Evolutionary conservation across 2,888 invertebrate genomes (phyloP).

Genomic region (Aethes cnicana): DNA sequence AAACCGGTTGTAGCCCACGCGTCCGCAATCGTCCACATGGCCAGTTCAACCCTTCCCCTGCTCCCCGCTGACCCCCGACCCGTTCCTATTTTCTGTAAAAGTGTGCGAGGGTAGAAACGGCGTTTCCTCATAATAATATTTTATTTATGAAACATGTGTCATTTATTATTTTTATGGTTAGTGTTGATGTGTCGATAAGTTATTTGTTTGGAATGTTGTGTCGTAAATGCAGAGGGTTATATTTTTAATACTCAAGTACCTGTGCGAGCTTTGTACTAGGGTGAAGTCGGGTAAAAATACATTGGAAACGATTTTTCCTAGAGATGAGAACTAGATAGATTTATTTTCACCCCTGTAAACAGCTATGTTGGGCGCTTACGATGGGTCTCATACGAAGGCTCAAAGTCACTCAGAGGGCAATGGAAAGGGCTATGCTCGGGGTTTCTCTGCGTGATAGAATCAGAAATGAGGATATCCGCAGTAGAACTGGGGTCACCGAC

Average conservation of each 20-base stretch:
- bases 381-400: no score
- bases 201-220: slow-evolving; percentile 51
- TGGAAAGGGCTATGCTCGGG: no score
- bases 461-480: no score
- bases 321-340: no score
- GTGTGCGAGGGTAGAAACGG: slow-evolving; percentile 66
- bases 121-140: slow-evolving; percentile 64
- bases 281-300: no score
- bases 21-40: slow-evolving; percentile 48
- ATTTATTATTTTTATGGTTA: slow-evolving; percentile 54
- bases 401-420: no score
- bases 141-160: slow-evolving; percentile 65
- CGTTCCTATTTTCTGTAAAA: slow-evolving; percentile 64
- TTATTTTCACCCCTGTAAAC: no score
- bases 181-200: slow-evolving; percentile 55
- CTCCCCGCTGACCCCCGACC: slow-evolving; percentile 70
- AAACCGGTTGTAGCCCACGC: slow-evolving; percentile 33
- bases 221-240: slow-evolving; percentile 33
- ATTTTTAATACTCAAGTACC: slow-evolving; percentile 9
- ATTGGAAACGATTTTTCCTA: no score
- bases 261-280: no score
- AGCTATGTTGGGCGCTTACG: no score
- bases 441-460: no score
- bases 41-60: slow-evolving; percentile 68
- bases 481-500: no score